Evolutionary conservation across 1,140 invertebrate species (phyloP), one percentile per base, ranked within the genome.

Genomic region (Eumeta japonica): DNA sequence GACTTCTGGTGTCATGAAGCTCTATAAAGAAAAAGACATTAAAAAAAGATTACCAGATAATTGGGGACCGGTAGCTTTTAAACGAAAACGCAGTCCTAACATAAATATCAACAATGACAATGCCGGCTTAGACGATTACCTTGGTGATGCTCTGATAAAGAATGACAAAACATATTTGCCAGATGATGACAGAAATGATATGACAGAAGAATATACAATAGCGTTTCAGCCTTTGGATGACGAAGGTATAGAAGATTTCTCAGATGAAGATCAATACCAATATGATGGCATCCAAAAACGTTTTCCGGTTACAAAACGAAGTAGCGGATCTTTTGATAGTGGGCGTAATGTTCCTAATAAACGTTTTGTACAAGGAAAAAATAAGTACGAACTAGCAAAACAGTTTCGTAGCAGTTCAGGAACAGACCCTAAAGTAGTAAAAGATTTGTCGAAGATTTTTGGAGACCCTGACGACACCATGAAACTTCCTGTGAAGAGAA

Each of bases 291-390:
- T 67, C 11, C 72, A 79, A 48, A 84, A 84, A 67, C 68, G 81
- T 2, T 83, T 83, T 52, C 80, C 81, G 10, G 80, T 85, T n/a
- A 66, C 79, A 14, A 84, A 84, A 61, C 64, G 83, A 17, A 81
- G 78, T 43, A 79, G 74, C 52, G 73, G 73, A 1, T 50, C 65
- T 10, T 65, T 64, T 27, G 75, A 73, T 31, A 5, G 5, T 7
- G 55, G 67, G 11, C 71, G 70, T 24, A 67, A 56, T 16, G n/a
- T n/a, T n/a, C 59, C 75, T 14, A 78, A 78, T 42, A 79, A 78
- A 52, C 60, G 67, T 29, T 67, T 66, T 36, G 43, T 43, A 13
- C 34, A 53, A 36, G 63, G 75, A 30, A 64, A 77, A 43, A 76
- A 70, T 19, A 77, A 76, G 51, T 58, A 50, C 35, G 50, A 62